Percentiles rank a stretch among this genome's conserved stretches.
Conservation (phyloP, 2,113 vertebrate genomes). For the Ondatra zibethicus region DNA sequence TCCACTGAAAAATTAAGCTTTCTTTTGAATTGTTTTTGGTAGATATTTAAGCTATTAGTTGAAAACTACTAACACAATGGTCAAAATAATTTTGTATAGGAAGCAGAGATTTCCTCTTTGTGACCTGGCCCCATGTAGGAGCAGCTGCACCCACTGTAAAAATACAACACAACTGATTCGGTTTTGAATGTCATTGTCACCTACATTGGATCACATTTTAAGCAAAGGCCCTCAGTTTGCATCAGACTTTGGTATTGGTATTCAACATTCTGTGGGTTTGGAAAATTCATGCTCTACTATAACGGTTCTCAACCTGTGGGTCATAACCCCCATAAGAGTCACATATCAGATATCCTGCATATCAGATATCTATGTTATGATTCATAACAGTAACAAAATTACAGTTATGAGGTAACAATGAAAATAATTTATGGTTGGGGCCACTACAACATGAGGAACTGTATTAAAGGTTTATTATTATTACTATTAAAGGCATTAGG, state of each 20-base stretch:
- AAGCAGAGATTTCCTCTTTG: background rate
- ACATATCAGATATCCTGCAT: background rate
- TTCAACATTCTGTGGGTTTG: background rate
- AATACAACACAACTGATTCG: background rate
- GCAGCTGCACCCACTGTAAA: background rate
- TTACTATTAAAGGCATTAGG: background rate
- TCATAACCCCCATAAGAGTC: background rate
- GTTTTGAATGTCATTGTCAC: background rate
- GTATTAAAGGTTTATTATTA: background rate
- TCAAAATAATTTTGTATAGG: background rate
- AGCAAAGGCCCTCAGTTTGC: background rate
- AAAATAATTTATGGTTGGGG: background rate
- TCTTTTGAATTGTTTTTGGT: background rate
- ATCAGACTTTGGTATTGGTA: background rate
- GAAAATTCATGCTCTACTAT: background rate
- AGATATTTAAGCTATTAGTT: background rate
- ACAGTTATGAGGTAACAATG: background rate
- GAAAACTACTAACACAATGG: background rate
- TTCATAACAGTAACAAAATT: background rate
- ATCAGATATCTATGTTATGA: background rate
- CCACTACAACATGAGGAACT: background rate
- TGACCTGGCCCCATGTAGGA: too few species aligned
- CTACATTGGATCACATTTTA: background rate
- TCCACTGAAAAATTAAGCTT: background rate
- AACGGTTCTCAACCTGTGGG: background rate